phyloP scores from a whole-genome alignment of 2,888 invertebrate species.

The Agonopterix alstromeriana region DNA sequence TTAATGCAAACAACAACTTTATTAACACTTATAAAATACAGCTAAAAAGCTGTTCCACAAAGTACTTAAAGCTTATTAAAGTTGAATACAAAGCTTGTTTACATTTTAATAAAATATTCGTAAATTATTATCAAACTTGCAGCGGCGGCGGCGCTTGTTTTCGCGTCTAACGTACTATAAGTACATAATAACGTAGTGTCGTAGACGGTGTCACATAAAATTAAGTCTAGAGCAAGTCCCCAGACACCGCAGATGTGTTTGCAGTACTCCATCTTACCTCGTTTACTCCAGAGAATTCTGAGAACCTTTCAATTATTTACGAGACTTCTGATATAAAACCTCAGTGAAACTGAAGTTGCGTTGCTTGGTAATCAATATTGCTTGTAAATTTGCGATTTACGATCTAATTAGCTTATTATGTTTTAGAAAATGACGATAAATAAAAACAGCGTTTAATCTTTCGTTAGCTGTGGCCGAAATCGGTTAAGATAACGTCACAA shows the following conservation, averaged over 20 bases:
- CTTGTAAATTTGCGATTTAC: not conserved
- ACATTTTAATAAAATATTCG: not conserved
- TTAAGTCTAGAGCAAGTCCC: not conserved
- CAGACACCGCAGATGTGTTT: not conserved
- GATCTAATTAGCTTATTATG: not conserved
- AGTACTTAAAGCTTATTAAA: too few relatives aligned
- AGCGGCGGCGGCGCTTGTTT: not conserved
- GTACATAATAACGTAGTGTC: not conserved
- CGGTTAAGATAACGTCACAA: not conserved
- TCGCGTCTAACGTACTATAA: not conserved
- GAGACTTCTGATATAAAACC: not conserved
- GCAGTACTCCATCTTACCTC: not conserved
- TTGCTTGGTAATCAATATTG: not conserved
- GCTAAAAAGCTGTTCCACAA: too few relatives aligned
- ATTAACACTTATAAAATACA: too few relatives aligned
- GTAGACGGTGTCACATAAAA: slow-evolving; percentile 1
- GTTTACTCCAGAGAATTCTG: not conserved
- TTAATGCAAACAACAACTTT: too few relatives aligned
- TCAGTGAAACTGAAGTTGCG: not conserved
- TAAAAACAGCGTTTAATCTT: not conserved
- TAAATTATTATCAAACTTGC: not conserved
- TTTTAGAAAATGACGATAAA: not conserved
- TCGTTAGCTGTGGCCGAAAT: not conserved
- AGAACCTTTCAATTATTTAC: not conserved
- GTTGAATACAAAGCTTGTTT: too few relatives aligned